These are phyloP conservation scores for Biston stratarius DNA, from an alignment of 2,888 invertebrate genomes.

Conservation along the genomic window DNA sequence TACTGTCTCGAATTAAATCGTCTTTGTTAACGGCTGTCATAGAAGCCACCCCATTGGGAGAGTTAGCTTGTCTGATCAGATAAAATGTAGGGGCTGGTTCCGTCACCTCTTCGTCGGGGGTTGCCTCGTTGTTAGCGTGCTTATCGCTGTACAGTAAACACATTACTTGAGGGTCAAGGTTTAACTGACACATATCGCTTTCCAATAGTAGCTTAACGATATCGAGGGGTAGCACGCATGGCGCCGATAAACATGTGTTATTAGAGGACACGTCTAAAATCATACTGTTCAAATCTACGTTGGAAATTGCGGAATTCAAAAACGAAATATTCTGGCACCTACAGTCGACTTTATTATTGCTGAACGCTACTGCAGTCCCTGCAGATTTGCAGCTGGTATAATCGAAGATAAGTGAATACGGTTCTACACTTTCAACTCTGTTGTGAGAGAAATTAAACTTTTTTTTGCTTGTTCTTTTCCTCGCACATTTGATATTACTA, in stretches of 20 bases:
- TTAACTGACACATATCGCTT: constrained; percentile 76
- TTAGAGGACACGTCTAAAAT: constrained; percentile 73
- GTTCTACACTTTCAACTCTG: constrained; percentile 74
- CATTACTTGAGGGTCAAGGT: constrained; percentile 76
- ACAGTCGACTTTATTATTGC: constrained; percentile 79
- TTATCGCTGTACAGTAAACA: constrained; percentile 79
- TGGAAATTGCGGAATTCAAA: constrained; percentile 57
- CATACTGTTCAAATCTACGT: constrained; percentile 69
- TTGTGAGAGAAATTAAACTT: constrained; percentile 79
- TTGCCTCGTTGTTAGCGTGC: constrained; percentile 63
- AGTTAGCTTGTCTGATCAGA: constrained; percentile 75
- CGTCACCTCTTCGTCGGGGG: constrained; percentile 72
- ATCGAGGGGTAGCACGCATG: constrained; percentile 78
- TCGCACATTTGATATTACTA: constrained; percentile 64
- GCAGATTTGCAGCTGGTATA: constrained; percentile 75
- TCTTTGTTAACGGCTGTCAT: constrained; percentile 78
- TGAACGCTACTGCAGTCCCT: constrained; percentile 67
- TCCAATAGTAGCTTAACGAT: constrained; percentile 72
- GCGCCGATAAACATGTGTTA: constrained; percentile 79
- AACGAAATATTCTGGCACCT: constrained; percentile 81
- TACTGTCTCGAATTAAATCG: constrained; percentile 68
- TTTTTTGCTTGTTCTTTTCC: constrained; percentile 57
- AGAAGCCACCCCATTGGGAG: constrained; percentile 67
- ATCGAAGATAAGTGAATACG: constrained; percentile 79
- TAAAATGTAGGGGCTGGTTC: constrained; percentile 80